Evolutionary conservation across 2,797 vertebrate species (phyloP), one percentile per base, ranked within the genome.

Genomic region (Leptoclinus maculatus): DNA sequence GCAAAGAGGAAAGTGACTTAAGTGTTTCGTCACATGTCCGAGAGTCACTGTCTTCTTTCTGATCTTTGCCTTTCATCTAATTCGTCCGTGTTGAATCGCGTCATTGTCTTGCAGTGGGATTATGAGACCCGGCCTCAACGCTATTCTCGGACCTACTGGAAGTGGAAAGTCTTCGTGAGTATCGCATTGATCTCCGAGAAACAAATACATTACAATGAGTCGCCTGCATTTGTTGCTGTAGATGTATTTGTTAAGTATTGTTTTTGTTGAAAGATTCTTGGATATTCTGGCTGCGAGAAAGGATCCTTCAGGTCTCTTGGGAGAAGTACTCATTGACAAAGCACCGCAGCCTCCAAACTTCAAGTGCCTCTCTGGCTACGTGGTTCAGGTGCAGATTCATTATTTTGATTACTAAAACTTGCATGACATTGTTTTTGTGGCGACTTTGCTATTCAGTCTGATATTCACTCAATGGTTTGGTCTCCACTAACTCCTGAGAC

Each of bases 131-230:
- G 96, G 95, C 51, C 92, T 97, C 87, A 96, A 96, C 36, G 96
- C 96, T 41, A 97, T 97, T 81, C 92, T 97, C 75, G 96, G 96
- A 34, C 94, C 96, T 2, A 97, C 94, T 9, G 97, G 95, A 75
- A 94, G 95, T 36, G 95, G 96, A 27, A 96, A 96, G 88, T 97
- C 96, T 71, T 96, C 95, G 96, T 96, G 67, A 96, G 96, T 97
- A 54, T 16, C 14, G 0, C 8, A 19, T 25, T 14, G 7, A 51
- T 41, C 17, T 63, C 3, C 9, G 5, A 17, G 7, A 47, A 25
- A 49, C n/a, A 59, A 62, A 17, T 2, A 9, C 5, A 17, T 17
- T 65, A 3, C 17, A 21, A 39, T 43, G 1, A 68, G 0, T 54
- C 19, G 38, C 19, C 16, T 72, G 39, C 34, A 62, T 64, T 43